Conservation (phyloP, 2,888 invertebrate genomes). For the Drosophila limbata region DNA sequence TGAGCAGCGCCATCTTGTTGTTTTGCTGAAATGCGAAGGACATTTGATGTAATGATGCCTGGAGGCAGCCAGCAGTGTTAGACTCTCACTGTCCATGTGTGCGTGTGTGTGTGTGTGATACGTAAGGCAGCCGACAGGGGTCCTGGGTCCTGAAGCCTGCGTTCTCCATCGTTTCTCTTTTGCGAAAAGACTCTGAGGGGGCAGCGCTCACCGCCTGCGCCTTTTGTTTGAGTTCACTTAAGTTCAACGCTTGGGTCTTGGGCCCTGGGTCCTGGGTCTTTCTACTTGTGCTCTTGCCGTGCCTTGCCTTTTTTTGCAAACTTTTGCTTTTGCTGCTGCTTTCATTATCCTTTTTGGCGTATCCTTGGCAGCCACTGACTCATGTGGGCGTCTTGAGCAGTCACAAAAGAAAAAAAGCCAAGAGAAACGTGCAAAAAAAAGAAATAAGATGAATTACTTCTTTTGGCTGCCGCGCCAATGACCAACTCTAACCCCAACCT, state of each 20-base stretch:
- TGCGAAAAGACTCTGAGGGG: conserved; percentile 51
- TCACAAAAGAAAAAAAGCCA: conserved; percentile 29
- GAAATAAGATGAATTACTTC: conserved; percentile 81
- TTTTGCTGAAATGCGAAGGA: conserved; percentile 82
- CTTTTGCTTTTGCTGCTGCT: conserved; percentile 73
- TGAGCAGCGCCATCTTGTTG: conserved; percentile 79
- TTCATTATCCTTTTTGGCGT: conserved; percentile 81
- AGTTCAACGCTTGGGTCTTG: conserved; percentile 78
- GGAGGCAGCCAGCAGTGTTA: conserved; percentile 71
- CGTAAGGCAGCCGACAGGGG: conserved; percentile 41
- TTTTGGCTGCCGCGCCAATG: conserved; percentile 81
- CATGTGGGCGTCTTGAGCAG: conserved; percentile 80
- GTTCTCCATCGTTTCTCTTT: conserved; percentile 52
- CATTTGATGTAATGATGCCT: conserved; percentile 83
- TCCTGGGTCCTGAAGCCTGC: conserved; percentile 48
- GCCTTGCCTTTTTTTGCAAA: conserved; percentile 53
- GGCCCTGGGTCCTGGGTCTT: conserved; percentile 44
- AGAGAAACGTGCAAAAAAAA: conserved; percentile 45
- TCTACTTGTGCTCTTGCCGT: conserved; percentile 38
- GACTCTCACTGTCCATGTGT: conserved; percentile 6
- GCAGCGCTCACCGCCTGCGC: conserved; percentile 61
- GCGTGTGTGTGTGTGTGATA: conserved; percentile 46
- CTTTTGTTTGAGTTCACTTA: conserved; percentile 82
- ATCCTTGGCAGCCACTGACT: conserved; percentile 74
- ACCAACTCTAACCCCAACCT: conserved; percentile 54